Conservation (phyloP, 2,888 invertebrate genomes). For the Neria commutata region DNA sequence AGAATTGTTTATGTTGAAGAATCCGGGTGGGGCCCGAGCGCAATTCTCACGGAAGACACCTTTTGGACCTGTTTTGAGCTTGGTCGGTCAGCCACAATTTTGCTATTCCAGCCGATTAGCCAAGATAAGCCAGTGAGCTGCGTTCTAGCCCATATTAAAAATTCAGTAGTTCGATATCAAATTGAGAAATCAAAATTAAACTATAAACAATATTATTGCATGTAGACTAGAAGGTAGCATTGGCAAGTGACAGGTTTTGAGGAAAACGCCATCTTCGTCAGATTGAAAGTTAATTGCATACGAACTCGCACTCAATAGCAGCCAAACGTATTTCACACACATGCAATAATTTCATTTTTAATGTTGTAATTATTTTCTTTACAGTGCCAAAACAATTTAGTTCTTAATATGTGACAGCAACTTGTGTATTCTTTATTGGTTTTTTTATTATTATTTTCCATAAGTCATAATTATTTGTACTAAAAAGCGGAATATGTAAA, state of each 20-base stretch:
- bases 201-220: too few relatives aligned
- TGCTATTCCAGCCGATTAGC: too few relatives aligned
- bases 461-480: background rate
- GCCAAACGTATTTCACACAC: background rate
- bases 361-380: constrained; percentile 38
- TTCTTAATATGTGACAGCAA: constrained; percentile 23
- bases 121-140: too few relatives aligned
- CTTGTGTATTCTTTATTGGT: background rate
- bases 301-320: background rate
- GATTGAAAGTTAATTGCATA: background rate
- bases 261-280: too few relatives aligned
- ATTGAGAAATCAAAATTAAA: too few relatives aligned
- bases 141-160: too few relatives aligned
- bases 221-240: too few relatives aligned
- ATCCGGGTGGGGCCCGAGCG: background rate
- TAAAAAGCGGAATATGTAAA: background rate
- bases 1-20: background rate
- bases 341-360: background rate
- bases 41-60: too few relatives aligned
- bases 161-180: too few relatives aligned
- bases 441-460: background rate
- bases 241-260: too few relatives aligned
- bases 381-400: constrained; percentile 55
- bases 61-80: too few relatives aligned
- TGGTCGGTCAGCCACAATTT: too few relatives aligned